Evolutionary conservation across 2,797 vertebrate genomes (phyloP), one percentile per base, ranked within the genome.

Genomic region (Amniataba percoides): DNA sequence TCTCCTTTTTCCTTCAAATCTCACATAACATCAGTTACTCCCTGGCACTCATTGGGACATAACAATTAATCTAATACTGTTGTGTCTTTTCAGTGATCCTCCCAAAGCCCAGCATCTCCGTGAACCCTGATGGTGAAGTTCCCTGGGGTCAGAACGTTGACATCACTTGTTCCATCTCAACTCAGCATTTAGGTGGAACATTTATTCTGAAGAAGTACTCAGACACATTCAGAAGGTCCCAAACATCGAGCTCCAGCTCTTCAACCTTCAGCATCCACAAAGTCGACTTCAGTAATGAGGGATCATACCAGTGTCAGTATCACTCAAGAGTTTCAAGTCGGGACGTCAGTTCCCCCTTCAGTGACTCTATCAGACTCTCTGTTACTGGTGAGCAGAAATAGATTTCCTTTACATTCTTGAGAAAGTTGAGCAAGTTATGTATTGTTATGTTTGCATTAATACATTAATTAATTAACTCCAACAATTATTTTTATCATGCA

Each of bases 151-250:
- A 77, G 51, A 15, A 23, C 0, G 2, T 39, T 7, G 3, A 11
- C 14, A 64, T 83, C 57, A 73, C 62, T 0, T 83, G 81, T 61
- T 75, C 14, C 0, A 42, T 52, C 40, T 53, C 53, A 45, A 8
- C 36, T 46, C 12, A 58, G 11, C 0, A 2, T 59, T 56, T n/a
- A 39, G 46, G 15, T 18, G 82, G 73, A 60, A 75, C 39, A 25
- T 83, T 75, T n/a, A 0, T 25, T 25, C 71, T 83, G 12, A 8
- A 58, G 19, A 14, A 48, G 31, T 34, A 45, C 6, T 25, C 57
- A 15, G 57, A 48, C 18, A 62, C 60, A 46, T 61, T 52, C 48
- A 74, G 9, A 18, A 4, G 42, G 27, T 49, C 2, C 0, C 7
- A 2, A 56, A 62, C 15, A 0, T 66, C 73, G 46, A 39, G 16